These are phyloP conservation scores for Suillia variegata DNA, from an alignment of 2,888 invertebrate genomes.

Conservation along the genomic window DNA sequence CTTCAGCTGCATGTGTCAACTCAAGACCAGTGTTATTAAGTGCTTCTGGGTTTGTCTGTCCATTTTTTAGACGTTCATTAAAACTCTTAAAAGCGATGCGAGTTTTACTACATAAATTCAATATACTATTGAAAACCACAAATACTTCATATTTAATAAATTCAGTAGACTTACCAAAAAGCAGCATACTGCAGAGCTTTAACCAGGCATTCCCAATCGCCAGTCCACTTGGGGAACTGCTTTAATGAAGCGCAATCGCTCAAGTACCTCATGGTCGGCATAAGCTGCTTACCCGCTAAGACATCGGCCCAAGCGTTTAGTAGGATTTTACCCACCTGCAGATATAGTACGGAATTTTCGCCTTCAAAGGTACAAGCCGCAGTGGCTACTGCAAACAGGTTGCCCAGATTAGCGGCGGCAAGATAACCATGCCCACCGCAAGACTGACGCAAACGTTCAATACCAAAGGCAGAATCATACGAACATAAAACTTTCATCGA, in stretches of 20 bases:
- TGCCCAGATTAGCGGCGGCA: constrained; percentile 79
- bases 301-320: constrained; percentile 77
- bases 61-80: constrained; percentile 68
- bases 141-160: no score
- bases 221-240: constrained; percentile 38
- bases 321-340: constrained; percentile 85
- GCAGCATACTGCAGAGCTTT: constrained; percentile 60
- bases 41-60: constrained; percentile 73
- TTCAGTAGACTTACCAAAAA: constrained; percentile 60
- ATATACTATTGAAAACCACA: no score
- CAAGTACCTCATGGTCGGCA: constrained; percentile 74
- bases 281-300: constrained; percentile 64
- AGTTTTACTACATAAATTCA: constrained; percentile 74
- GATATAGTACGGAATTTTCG: constrained; percentile 87
- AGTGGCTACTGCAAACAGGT: constrained; percentile 77
- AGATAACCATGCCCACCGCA: constrained; percentile 96
- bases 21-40: constrained; percentile 85
- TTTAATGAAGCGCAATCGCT: constrained; percentile 20
- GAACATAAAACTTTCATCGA: constrained; percentile 86
- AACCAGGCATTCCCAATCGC: constrained; percentile 50
- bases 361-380: constrained; percentile 93
- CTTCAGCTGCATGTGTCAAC: constrained; percentile 79
- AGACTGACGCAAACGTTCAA: constrained; percentile 81
- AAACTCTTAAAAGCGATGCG: constrained; percentile 71
- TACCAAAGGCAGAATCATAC: constrained; percentile 71